Evolutionary conservation across 1,140 invertebrate genomes (phyloP).

Genomic region (Zaprionus camerounensis): DNA sequence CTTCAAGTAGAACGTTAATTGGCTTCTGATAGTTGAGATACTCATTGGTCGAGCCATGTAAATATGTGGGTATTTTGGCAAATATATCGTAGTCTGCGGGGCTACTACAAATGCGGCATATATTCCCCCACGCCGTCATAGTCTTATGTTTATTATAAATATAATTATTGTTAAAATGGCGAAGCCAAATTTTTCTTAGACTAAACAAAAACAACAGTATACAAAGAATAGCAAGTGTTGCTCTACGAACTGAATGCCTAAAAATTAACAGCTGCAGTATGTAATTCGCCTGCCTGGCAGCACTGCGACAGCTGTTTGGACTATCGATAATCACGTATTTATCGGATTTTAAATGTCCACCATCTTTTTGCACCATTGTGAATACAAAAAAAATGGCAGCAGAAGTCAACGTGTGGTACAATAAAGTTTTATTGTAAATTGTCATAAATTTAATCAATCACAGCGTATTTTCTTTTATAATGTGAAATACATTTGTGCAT

Average conservation of each 20-base stretch:
- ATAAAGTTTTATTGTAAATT: neutral
- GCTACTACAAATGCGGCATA: conserved; percentile 78
- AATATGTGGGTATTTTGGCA: conserved; percentile 78
- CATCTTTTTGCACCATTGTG: neutral
- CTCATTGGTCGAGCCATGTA: conserved; percentile 77
- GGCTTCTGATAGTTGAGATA: conserved; percentile 80
- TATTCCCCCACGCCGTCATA: conserved; percentile 74
- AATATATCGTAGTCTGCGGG: conserved; percentile 80
- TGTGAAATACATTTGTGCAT: neutral
- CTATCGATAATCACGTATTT: neutral
- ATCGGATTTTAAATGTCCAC: neutral
- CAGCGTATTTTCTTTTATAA: neutral
- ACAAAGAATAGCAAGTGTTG: conserved; percentile 40
- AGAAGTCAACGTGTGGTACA: neutral
- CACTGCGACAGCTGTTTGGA: neutral
- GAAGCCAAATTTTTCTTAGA: conserved; percentile 12
- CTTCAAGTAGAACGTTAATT: conserved; percentile 71
- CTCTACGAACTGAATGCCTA: conserved; percentile 11
- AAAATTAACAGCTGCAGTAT: conserved; percentile 19
- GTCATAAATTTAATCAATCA: neutral
- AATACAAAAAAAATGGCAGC: neutral
- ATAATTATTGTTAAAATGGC: conserved; percentile 13
- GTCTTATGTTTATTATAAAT: conserved; percentile 17
- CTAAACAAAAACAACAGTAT: conserved; percentile 38
- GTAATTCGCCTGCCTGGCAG: neutral